These are phyloP conservation scores for Phanerotoma sp. DNA, from an alignment of 2,888 invertebrate species.

Conservation along the genomic window DNA sequence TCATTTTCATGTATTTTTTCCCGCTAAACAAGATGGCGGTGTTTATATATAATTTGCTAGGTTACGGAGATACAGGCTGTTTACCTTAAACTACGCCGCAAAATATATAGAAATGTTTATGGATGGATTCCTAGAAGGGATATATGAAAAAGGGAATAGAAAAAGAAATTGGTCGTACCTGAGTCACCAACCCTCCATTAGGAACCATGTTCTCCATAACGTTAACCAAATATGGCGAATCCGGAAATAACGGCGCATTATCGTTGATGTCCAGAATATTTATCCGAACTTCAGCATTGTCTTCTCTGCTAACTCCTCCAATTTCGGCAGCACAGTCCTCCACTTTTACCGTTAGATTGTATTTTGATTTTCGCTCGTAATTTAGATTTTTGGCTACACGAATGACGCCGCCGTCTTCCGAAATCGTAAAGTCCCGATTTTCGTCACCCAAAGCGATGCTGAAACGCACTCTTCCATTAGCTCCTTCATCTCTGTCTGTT, in stretches of 20 bases:
- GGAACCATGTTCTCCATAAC: conserved; percentile 92
- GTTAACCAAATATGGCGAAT: conserved; percentile 91
- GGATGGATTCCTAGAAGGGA: no score
- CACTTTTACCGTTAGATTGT: conserved; percentile 79
- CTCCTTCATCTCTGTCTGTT: conserved; percentile 83
- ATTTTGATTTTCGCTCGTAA: conserved; percentile 85
- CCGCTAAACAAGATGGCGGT: no score
- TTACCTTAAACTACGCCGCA: no score
- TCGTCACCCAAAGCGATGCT: conserved; percentile 87
- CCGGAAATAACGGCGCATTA: conserved; percentile 88
- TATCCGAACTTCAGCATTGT: conserved; percentile 80
- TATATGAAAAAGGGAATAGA: no score
- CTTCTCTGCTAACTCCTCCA: conserved; percentile 62
- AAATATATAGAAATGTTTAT: no score
- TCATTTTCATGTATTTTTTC: no score
- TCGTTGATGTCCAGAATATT: conserved; percentile 90
- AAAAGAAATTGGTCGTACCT: no score
- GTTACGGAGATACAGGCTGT: no score
- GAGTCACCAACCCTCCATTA: conserved; percentile 71
- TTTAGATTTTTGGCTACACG: conserved; percentile 91
- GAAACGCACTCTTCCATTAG: conserved; percentile 90
- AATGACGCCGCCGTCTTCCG: conserved; percentile 88
- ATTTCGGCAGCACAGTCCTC: conserved; percentile 84
- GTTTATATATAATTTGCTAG: no score
- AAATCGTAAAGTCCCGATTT: conserved; percentile 88